Evolutionary conservation across 2,888 invertebrate species (phyloP), one percentile per base, ranked within the genome.

Genomic region (Drosophila nr. medialis): DNA sequence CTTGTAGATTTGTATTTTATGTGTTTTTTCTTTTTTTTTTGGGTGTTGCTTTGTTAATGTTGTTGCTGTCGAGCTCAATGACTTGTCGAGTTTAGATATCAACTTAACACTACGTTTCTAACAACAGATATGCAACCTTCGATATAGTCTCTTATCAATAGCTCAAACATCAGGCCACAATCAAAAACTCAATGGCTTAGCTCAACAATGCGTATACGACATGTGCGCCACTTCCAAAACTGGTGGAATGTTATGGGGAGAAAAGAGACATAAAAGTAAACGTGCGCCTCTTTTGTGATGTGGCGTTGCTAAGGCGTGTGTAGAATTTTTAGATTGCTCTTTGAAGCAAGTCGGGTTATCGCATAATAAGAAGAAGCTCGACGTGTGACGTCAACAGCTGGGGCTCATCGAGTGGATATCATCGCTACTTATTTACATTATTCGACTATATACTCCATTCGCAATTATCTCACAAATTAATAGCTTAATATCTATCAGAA

Each of bases 311-410:
- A 59, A 70, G 77, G 85, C 87, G 85, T 85, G 85, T 83, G 75
- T 77, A 74, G 85, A 85, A 85, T 85, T 81, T 65, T 86, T 80
- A 60, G 68, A 40, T 50, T 54, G 72, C 71, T 63, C 18, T 48
- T 29, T 36, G 13, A 55, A 40, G 72, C 53, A 60, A 27, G 36
- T 40, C 40, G 48, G 68, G 67, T 78, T 73, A 80, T 69, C 75
- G 81, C 78, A 73, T 68, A 73, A 72, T 64, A 65, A 81, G 74
- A 60, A 88, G 72, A 64, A 74, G 60, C 59, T 56, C 61, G 63
- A 15, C 30, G 40, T 60, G 77, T 85, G 85, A 89, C 85, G 85
- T 85, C 85, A 89, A 72, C 55, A 48, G 24, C 32, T 8, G 56
- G 11, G 49, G 34, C 42, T 65, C 30, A 49, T 18, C 27, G 58